These are phyloP conservation scores for Centrocercus urophasianus DNA, from an alignment of 2,113 vertebrate species.

Conservation along the genomic window DNA sequence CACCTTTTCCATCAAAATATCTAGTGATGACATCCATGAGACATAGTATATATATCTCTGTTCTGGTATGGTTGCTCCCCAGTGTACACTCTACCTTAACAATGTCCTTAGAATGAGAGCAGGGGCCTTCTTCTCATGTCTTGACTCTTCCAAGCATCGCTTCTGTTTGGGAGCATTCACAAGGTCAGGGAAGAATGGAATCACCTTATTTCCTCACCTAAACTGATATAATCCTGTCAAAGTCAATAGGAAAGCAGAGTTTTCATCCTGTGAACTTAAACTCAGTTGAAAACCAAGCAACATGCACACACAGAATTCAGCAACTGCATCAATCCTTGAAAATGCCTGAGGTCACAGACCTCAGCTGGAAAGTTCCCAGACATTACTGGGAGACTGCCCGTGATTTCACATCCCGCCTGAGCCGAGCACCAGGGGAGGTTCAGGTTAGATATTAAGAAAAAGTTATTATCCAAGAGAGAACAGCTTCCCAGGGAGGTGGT, in stretches of 20 bases:
- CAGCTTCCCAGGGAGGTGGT: too few relatives aligned
- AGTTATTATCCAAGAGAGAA: too few relatives aligned
- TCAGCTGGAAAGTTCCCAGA: background rate
- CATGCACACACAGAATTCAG: background rate
- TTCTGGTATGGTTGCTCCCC: background rate
- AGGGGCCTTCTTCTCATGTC: background rate
- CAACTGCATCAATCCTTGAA: background rate
- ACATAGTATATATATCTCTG: background rate
- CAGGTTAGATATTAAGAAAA: too few relatives aligned
- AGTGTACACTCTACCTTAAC: background rate
- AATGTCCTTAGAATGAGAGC: background rate
- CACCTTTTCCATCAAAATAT: rapidly evolving
- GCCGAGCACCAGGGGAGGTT: too few relatives aligned
- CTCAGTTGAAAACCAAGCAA: background rate
- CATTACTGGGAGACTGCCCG: background rate
- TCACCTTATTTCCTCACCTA: background rate
- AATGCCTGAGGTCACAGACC: background rate
- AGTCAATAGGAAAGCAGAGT: background rate
- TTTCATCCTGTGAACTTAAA: constrained; percentile 19
- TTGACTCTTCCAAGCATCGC: background rate
- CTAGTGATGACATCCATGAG: background rate
- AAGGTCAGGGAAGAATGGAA: background rate
- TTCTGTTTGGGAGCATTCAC: background rate
- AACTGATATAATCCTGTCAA: background rate
- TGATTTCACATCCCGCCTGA: background rate